Evolutionary conservation across 2,888 invertebrate species (phyloP), one percentile per base, ranked within the genome.

Genomic region (Xylocampa areola): DNA sequence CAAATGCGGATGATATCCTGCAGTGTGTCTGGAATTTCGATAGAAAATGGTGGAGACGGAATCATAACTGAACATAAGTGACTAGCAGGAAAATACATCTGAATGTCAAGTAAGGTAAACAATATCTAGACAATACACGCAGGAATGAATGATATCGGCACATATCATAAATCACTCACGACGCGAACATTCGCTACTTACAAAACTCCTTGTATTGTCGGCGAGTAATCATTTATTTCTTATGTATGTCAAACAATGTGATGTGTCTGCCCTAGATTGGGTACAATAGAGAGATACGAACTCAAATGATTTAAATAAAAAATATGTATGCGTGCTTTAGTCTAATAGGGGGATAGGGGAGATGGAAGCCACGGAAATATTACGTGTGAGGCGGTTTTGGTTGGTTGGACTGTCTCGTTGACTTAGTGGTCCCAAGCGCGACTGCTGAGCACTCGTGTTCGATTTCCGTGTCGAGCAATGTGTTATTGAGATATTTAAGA

Each of bases 151-250:
- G 61, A 71, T 43, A 59, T 44, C 49, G 36, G 53, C 21, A 14
- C 11, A 52, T 43, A 68, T 68, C 70, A 76, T 75, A 65, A 75
- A 75, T 75, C 75, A 75, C 37, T 49, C 30, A 27, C 55, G 68
- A 61, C 73, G 41, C 40, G 64, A 68, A 57, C 63, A 60, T 70
- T 65, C 60, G 47, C 61, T 76, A 76, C 53, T 74, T 67, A 68
- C 53, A 59, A 51, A 61, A 61, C 51, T 70, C 70, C 55, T 63
- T 75, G 71, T 65, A 67, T 59, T 50, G 53, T 60, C 48, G 60
- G 51, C 59, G 54, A 59, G 67, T 73, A 58, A 73, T 73, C 75
- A 73, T 76, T 75, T 73, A 73, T 74, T 54, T 67, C 60, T 73
- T 62, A 64, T 76, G 57, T 73, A 62, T 65, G 53, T 62, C 68